phyloP scores from a whole-genome alignment of 2,113 vertebrate species.

The Hippopotamus amphibius region DNA sequence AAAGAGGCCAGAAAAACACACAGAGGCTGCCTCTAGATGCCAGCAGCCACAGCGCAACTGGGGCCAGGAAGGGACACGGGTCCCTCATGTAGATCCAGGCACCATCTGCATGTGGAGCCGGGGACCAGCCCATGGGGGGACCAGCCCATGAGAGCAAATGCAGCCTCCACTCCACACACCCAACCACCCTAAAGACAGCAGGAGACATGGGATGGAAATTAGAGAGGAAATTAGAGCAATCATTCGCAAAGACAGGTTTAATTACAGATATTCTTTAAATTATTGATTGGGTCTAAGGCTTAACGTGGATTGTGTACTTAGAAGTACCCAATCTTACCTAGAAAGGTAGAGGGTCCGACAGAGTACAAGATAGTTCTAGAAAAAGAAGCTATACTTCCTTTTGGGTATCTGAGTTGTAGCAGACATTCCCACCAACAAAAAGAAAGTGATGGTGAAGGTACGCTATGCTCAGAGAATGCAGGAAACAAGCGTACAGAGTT shows the following conservation, averaged over 20 bases:
- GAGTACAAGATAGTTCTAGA: neutral
- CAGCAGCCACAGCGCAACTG: neutral
- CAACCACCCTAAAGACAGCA: neutral
- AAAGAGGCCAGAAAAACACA: neutral
- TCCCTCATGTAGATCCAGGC: neutral
- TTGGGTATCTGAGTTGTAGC: neutral
- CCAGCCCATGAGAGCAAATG: neutral
- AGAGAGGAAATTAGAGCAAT: neutral
- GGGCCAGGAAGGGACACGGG: neutral
- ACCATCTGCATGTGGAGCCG: neutral
- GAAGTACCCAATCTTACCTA: neutral
- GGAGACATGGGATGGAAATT: accelerated
- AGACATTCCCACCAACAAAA: neutral
- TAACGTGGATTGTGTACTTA: neutral
- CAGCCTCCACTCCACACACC: neutral
- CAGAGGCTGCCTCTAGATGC: neutral
- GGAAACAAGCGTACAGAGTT: too few species aligned
- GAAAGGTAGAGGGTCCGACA: neutral
- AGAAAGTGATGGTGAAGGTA: neutral
- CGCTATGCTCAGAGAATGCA: neutral
- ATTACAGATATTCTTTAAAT: neutral
- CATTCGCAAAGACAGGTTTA: neutral
- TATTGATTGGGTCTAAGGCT: neutral
- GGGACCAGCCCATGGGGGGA: too few species aligned
- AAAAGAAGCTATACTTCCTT: neutral